A percentile compares a stretch with the other conserved stretches of the same genome.
Conservation (phyloP, 1,140 invertebrate species). For the Panagrolaimus sp. region DNA sequence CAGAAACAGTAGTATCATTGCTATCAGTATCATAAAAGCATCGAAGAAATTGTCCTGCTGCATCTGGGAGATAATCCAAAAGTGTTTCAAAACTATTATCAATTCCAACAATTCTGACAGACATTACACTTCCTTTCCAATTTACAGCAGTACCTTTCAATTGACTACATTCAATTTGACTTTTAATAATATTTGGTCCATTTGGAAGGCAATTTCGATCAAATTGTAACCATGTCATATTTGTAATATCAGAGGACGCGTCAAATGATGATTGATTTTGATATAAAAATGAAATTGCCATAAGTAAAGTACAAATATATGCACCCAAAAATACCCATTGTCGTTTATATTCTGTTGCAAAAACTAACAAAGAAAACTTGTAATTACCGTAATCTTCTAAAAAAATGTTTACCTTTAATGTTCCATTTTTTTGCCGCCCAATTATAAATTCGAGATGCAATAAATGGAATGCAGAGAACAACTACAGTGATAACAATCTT, state of each 20-base stretch:
- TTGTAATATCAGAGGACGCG: conserved; percentile 37
- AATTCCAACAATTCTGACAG: conserved; percentile 42
- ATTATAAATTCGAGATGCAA: conserved; percentile 37
- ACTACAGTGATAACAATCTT: conserved; percentile 42
- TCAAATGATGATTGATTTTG: conserved; percentile 40
- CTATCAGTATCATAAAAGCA: conserved; percentile 51
- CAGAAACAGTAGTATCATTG: conserved; percentile 17
- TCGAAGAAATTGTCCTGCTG: conserved; percentile 38
- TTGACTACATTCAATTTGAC: conserved; percentile 44
- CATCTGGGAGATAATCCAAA: conserved; percentile 48
- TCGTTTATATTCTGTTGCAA: conserved; percentile 23
- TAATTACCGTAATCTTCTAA: background rate
- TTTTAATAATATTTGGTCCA: conserved; percentile 35
- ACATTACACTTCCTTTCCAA: conserved; percentile 48
- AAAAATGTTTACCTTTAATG: conserved; percentile 28
- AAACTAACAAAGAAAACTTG: conserved; percentile 26
- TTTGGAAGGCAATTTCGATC: conserved; percentile 35
- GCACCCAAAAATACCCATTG: conserved; percentile 41
- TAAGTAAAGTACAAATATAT: conserved; percentile 42
- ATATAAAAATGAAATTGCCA: conserved; percentile 52
- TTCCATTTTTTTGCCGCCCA: conserved; percentile 40
- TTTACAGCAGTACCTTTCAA: conserved; percentile 50
- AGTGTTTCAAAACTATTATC: conserved; percentile 52
- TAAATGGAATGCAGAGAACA: conserved; percentile 44
- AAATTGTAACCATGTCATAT: conserved; percentile 51